Evolutionary conservation across 2,113 vertebrate species (phyloP).

Genomic region (Passerina amoena): DNA sequence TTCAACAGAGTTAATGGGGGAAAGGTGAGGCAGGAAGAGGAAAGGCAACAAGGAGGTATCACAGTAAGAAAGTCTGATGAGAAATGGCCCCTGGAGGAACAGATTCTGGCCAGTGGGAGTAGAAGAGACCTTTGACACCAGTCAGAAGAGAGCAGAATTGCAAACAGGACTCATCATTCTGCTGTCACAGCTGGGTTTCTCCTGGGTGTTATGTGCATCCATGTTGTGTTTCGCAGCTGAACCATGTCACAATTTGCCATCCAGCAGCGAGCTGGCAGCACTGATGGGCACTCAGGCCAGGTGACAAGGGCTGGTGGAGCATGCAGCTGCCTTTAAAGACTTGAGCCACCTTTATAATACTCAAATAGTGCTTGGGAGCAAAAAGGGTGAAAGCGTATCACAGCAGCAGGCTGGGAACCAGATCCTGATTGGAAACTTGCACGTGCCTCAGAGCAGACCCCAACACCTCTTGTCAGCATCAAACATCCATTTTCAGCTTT

Average conservation of each 20-base stretch:
- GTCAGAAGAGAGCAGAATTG: not conserved
- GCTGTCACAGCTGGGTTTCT: not conserved
- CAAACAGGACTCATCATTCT: not conserved
- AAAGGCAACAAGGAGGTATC: not conserved
- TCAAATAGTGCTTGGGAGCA: not conserved
- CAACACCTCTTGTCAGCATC: not conserved
- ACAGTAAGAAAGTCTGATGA: not conserved
- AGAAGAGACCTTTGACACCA: not conserved
- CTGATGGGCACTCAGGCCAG: fast-evolving
- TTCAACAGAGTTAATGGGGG: not conserved
- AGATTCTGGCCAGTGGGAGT: not conserved
- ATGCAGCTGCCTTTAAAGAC: not conserved
- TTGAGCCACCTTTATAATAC: not conserved
- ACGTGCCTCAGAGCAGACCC: not conserved
- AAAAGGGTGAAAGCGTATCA: not conserved
- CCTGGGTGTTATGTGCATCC: not conserved
- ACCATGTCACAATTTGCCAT: not conserved
- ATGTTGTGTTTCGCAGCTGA: not conserved
- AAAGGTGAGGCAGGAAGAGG: not conserved
- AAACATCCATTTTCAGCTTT: not conserved
- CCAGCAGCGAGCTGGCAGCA: not conserved
- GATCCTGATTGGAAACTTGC: not conserved
- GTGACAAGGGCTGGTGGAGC: not conserved
- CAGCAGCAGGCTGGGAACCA: not conserved
- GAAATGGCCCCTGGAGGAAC: not conserved